phyloP scores from a whole-genome alignment of 2,888 invertebrate species.

The Acleris holmiana region DNA sequence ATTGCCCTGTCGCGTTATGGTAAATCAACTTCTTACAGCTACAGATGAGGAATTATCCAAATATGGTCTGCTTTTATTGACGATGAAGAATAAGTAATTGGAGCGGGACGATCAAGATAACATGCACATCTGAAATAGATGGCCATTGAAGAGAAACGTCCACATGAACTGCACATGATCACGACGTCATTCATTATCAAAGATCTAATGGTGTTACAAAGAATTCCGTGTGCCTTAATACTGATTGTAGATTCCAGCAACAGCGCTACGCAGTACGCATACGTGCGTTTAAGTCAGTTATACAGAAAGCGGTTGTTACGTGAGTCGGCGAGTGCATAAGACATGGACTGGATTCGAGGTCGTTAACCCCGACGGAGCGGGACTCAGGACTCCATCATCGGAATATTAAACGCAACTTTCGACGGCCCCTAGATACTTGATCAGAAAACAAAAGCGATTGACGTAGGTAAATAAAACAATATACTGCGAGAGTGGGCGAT shows the following conservation, averaged over 20 bases:
- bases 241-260: constrained; percentile 17
- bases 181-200: constrained; percentile 9
- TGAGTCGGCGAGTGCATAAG: constrained; percentile 74
- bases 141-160: constrained; percentile 6
- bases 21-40: constrained; percentile 16
- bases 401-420: constrained; percentile 67
- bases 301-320: constrained; percentile 78
- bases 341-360: constrained; percentile 79
- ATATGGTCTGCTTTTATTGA: constrained; percentile 16
- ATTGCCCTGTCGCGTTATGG: constrained; percentile 10
- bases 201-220: background rate
- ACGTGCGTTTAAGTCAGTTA: constrained; percentile 40
- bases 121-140: constrained; percentile 21
- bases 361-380: constrained; percentile 74
- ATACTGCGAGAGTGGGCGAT: background rate
- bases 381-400: constrained; percentile 77
- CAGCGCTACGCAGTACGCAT: constrained; percentile 30
- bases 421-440: constrained; percentile 26
- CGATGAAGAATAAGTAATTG: constrained; percentile 3
- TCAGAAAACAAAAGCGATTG: constrained; percentile 11
- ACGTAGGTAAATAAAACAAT: constrained; percentile 3
- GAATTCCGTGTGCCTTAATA: constrained; percentile 1
- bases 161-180: background rate
- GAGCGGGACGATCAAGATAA: constrained; percentile 22
- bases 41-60: constrained; percentile 11